Conservation (phyloP, 2,113 vertebrate species). For the Zosterops borbonicus region DNA sequence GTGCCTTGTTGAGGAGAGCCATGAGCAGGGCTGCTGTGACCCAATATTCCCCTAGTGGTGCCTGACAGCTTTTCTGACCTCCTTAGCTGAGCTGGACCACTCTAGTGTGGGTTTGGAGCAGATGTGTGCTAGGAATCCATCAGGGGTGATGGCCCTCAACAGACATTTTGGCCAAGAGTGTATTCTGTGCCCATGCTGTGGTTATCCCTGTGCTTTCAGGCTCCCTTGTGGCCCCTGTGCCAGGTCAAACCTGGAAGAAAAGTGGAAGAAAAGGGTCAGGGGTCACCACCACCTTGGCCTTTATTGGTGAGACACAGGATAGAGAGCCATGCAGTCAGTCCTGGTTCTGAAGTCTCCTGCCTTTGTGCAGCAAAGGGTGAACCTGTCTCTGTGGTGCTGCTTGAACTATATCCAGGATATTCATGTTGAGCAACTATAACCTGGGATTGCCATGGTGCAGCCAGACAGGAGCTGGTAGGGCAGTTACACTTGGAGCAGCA, state of each 20-base stretch:
- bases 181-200: background rate
- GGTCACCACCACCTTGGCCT: background rate
- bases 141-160: background rate
- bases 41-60: rapidly evolving
- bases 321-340: background rate
- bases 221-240: background rate
- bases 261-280: background rate
- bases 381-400: background rate
- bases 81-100: background rate
- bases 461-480: background rate
- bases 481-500: background rate
- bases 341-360: background rate
- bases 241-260: background rate
- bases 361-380: background rate
- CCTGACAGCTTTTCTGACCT: background rate
- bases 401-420: background rate
- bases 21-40: background rate
- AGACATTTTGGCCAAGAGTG: background rate
- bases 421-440: rapidly evolving
- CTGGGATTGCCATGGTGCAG: background rate
- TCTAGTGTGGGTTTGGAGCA: background rate
- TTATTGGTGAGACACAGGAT: background rate
- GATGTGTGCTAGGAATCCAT: background rate
- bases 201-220: background rate
- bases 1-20: background rate